Conservation (phyloP, 2,797 vertebrate species). For the Astyanax mexicanus region DNA sequence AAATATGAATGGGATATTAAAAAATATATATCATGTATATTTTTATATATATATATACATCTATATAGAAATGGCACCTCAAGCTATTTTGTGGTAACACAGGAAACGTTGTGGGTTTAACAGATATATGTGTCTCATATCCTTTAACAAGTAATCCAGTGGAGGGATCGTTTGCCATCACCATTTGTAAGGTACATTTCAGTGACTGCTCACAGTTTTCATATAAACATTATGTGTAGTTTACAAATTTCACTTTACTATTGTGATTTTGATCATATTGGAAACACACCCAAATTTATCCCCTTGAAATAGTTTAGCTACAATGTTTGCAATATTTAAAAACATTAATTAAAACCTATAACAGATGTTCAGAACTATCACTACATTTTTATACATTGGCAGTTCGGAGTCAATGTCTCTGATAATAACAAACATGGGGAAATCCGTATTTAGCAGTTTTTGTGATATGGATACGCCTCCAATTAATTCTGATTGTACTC, state of each 20-base stretch:
- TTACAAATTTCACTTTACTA: neutral
- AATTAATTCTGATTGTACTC: too few species aligned
- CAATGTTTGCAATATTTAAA: too few species aligned
- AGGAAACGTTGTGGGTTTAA: constrained; percentile 73
- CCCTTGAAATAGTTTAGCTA: too few species aligned
- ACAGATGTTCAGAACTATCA: too few species aligned
- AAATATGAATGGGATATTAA: constrained; percentile 65
- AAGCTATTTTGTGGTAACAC: constrained; percentile 80
- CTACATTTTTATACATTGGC: too few species aligned
- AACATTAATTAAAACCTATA: too few species aligned
- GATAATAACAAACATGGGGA: too few species aligned
- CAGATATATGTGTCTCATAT: constrained; percentile 58
- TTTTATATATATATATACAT: constrained; percentile 27
- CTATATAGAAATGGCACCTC: constrained; percentile 67
- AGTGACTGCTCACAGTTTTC: constrained; percentile 30
- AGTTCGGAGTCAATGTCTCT: too few species aligned
- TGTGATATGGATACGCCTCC: too few species aligned
- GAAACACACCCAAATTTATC: too few species aligned
- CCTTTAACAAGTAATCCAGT: constrained; percentile 19
- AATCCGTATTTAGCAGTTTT: too few species aligned
- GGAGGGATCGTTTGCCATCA: constrained; percentile 40
- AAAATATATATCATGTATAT: constrained; percentile 63
- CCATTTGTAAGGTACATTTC: constrained; percentile 27
- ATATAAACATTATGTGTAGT: neutral
- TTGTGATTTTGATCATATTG: neutral